Base-by-base conservation (phyloP, 2,113 vertebrate genomes). In the Thalassoma bifasciatum region DNA sequence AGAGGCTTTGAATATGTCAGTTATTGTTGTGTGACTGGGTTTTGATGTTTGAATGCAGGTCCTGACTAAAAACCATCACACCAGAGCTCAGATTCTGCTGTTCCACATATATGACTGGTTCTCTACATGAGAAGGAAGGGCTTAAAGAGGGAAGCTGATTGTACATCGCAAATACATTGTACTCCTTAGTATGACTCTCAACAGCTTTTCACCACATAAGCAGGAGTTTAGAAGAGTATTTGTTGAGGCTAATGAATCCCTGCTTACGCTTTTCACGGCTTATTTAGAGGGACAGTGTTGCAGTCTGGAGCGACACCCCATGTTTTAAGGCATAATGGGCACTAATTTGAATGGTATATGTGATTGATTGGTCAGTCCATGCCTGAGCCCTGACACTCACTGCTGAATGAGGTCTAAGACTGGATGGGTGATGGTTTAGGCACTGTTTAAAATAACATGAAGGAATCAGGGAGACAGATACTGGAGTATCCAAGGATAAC, bases 311-410 rank as follows among this genome's bases (percentile, higher is more conserved):
- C 5, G 21, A 57, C 50, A 42, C 66, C 76, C 69, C 68, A 61
- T 57, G 42, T 68, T 74, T 89, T 90, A 92, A 92, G 91, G 91
- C 91, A 89, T 82, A 77, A 78, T 3, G 49, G 81, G 81, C 78
- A 77, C 81, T 40, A 51, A 56, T 38, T 75, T 66, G 2, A 75
- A 65, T 2, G 19, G 42, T 23, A 57, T 53, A 10, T 34, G 36
- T n/a, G 57, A 58, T 75, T 44, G 81, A 53, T 58, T 75, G n/a
- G 56, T 75, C 42, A 61, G 77, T 79, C 42, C 67, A 50, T 7
- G 46, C 46, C 17, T 1, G 67, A 30, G 30, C 59, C 19, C 19
- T 51, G 72, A 83, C 54, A 16, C 1, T 1, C 66, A 84, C 54
- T 2, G 26, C 60, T 50, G 66, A 68, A 61, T 63, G 58, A 79